Evolutionary conservation across 2,888 invertebrate species (phyloP), one percentile per base, ranked within the genome.

Genomic region (Crepidodera aurea): DNA sequence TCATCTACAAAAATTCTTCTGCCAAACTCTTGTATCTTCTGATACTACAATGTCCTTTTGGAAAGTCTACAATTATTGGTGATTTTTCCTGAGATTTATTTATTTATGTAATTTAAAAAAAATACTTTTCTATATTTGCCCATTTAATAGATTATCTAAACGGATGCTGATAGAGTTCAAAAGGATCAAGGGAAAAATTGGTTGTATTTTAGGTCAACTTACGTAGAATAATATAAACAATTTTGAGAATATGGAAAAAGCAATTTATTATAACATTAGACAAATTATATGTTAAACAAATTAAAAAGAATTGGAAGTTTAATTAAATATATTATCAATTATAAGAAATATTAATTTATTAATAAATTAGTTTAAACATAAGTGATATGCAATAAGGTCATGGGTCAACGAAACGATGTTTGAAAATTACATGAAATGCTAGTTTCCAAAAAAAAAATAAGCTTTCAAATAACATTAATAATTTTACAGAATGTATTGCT

Each of bases 271-370:
- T 8, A 29, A 29, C 10, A 34, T 12, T 22, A 44, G 44, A 44
- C 44, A 44, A 44, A 44, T 44, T 44, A 13, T 12, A 44, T 44
- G 12, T 22, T 22, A 44, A 44, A 44, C 44, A 44, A 44, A 44
- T 44, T 44, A 22, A 16, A 44, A 44, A 44, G 12, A 44, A 22
- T 12, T 22, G n/a, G 13, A 12, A 44, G 44, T 13, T 34, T 34
- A 8, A 34, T 34, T 34, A 13, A 4, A 34, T 34, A 29, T 34
- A 8, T 34, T 13, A 34, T 34, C 4, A 8, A 34, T 34, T 34
- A 22, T 22, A 4, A 34, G n/a, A 34, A 34, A 34, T 34, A 7
- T 10, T 32, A 32, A 32, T 34, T 8, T 34, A 32, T 10, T 32
- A 32, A 32, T 34, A 13, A 34, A 12, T 34, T 34, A 34, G 34